These are phyloP conservation scores for Zeugodacus cucurbitae DNA, from an alignment of 1,140 invertebrate genomes.

Conservation along the genomic window DNA sequence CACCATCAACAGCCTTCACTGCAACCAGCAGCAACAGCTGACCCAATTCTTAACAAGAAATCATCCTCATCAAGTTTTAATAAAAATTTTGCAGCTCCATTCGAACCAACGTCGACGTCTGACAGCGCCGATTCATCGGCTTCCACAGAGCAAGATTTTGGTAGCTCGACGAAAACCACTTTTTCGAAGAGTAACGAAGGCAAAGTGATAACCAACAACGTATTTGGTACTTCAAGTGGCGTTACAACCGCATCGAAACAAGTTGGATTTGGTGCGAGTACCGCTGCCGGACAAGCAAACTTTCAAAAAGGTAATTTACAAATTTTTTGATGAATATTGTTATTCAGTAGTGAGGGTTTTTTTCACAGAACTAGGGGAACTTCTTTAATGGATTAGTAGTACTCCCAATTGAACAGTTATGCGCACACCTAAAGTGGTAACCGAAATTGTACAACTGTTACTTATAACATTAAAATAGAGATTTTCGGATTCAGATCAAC, in stretches of 20 bases:
- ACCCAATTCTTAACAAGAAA: neutral
- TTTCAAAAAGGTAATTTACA: neutral
- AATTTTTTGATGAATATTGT: too few species aligned
- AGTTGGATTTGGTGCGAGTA: neutral
- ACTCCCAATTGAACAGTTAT: too few species aligned
- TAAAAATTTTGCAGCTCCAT: constrained; percentile 58
- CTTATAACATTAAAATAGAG: too few species aligned
- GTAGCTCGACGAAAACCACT: constrained; percentile 39
- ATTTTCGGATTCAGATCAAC: too few species aligned
- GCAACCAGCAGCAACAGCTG: constrained; percentile 18
- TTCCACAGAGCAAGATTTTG: constrained; percentile 40
- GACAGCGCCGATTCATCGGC: neutral
- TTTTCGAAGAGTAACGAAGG: constrained; percentile 60
- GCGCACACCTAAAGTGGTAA: too few species aligned
- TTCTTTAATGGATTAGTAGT: too few species aligned
- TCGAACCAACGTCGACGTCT: constrained; percentile 47
- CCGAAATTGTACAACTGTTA: too few species aligned
- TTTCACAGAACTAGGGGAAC: too few species aligned
- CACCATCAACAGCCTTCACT: too few species aligned
- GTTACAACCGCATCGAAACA: neutral
- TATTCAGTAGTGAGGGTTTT: too few species aligned
- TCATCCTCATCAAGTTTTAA: constrained; percentile 49
- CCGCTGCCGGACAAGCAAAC: neutral
- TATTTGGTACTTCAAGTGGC: constrained; percentile 7
- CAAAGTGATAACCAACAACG: constrained; percentile 58